These are phyloP conservation scores for Lucilia cuprina DNA, from an alignment of 1,140 invertebrate genomes.

Conservation along the genomic window DNA sequence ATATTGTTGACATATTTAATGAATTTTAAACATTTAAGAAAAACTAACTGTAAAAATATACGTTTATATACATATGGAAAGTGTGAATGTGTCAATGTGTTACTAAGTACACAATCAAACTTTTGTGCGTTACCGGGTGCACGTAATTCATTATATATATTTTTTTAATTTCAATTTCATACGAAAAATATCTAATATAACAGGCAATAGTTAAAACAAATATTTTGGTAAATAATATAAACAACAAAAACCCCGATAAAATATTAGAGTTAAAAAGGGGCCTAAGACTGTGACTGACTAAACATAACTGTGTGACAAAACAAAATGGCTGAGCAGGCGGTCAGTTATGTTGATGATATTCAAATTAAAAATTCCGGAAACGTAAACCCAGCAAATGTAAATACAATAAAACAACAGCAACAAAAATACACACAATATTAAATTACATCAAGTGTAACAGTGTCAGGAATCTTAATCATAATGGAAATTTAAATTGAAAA, in stretches of 20 bases:
- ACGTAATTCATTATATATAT: neutral
- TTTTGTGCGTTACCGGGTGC: neutral
- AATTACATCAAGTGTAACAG: too few species aligned
- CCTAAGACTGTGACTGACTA: neutral
- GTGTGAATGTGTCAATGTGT: neutral
- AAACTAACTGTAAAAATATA: neutral
- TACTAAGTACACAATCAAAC: neutral
- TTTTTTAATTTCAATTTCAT: neutral
- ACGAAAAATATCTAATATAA: neutral
- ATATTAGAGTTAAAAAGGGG: neutral
- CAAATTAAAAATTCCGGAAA: conserved; percentile 1
- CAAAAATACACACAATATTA: neutral
- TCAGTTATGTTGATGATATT: neutral
- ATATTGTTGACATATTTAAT: neutral
- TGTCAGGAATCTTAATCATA: neutral
- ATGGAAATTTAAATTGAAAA: neutral
- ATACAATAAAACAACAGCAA: neutral
- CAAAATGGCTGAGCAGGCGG: neutral
- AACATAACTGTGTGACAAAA: neutral
- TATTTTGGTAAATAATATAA: neutral
- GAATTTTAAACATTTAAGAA: neutral
- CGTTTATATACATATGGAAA: neutral
- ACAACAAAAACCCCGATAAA: neutral
- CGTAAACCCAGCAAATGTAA: neutral
- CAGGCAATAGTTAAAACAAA: neutral